phyloP scores from a whole-genome alignment of 2,888 invertebrate species.

The Invenusta paracnida region DNA sequence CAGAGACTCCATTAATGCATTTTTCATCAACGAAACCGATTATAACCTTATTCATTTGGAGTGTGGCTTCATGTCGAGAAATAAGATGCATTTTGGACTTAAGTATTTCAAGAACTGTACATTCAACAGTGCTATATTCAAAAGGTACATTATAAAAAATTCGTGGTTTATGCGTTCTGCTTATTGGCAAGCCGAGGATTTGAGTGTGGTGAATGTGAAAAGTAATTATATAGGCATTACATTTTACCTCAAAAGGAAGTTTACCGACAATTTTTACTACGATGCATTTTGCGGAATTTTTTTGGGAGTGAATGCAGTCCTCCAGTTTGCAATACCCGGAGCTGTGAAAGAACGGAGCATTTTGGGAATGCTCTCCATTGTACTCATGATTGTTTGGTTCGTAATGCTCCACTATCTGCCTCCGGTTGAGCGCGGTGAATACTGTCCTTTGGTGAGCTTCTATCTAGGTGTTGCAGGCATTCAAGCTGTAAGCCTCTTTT shows the following conservation, averaged over 20 bases:
- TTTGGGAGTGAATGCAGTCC: neutral
- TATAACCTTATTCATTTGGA: too few relatives aligned
- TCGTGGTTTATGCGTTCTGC: too few relatives aligned
- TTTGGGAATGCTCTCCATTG: neutral
- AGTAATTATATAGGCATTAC: neutral
- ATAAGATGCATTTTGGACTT: too few relatives aligned
- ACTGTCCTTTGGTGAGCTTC: neutral
- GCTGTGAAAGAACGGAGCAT: neutral
- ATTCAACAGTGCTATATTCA: too few relatives aligned
- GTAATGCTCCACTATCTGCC: too few relatives aligned
- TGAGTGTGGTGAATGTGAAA: neutral
- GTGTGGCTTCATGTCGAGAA: too few relatives aligned
- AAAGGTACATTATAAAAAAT: too few relatives aligned
- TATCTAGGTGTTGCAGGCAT: neutral
- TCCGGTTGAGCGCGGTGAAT: neutral
- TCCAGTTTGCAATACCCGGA: constrained; percentile 39
- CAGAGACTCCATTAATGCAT: neutral
- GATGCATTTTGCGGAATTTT: neutral
- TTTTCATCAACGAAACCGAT: neutral
- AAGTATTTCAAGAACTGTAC: too few relatives aligned
- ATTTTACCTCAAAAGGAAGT: neutral
- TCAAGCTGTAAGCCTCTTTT: neutral
- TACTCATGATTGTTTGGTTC: neutral
- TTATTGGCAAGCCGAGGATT: neutral
- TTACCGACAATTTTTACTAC: neutral